A percentile compares a stretch with the other conserved stretches of the same genome.
Conservation (phyloP, 2,888 invertebrate species). For the Ametastegia equiseti region DNA sequence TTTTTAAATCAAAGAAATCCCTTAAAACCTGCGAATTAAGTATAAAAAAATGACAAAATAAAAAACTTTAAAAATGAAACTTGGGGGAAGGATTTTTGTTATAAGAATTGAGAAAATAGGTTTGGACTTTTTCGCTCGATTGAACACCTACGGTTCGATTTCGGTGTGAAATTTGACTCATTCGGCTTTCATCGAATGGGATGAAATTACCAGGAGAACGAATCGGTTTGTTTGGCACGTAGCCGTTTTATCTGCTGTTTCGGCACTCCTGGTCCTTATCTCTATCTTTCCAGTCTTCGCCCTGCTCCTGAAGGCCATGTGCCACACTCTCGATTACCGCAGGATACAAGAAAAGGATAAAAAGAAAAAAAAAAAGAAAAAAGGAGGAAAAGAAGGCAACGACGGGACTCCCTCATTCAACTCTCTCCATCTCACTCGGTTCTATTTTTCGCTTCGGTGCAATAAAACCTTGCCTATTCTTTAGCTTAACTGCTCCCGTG, state of each 20-base stretch:
- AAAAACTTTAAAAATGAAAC: too few species aligned
- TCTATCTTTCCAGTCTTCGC: neutral
- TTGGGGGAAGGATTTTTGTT: too few species aligned
- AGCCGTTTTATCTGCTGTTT: constrained; percentile 39
- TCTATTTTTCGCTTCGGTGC: constrained; percentile 1
- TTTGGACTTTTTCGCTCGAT: too few species aligned
- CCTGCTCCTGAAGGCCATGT: neutral
- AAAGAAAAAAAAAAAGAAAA: too few species aligned
- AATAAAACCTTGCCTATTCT: constrained; percentile 41
- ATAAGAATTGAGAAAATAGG: too few species aligned
- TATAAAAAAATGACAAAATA: too few species aligned
- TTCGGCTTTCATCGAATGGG: neutral
- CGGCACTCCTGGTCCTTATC: neutral
- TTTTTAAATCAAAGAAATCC: too few species aligned
- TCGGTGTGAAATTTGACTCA: constrained; percentile 2
- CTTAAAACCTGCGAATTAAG: too few species aligned
- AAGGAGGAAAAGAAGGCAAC: neutral
- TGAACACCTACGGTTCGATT: neutral
- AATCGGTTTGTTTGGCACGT: constrained; percentile 42
- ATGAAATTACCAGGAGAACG: constrained; percentile 43
- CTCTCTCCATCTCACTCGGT: neutral
- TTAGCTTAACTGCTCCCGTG: constrained; percentile 44
- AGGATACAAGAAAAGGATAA: neutral
- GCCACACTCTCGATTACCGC: constrained; percentile 33
- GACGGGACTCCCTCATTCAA: neutral